A percentile compares a stretch with the other conserved stretches of the same genome.
phyloP scores from a whole-genome alignment of 1,140 invertebrate species.

The Formica exsecta region DNA sequence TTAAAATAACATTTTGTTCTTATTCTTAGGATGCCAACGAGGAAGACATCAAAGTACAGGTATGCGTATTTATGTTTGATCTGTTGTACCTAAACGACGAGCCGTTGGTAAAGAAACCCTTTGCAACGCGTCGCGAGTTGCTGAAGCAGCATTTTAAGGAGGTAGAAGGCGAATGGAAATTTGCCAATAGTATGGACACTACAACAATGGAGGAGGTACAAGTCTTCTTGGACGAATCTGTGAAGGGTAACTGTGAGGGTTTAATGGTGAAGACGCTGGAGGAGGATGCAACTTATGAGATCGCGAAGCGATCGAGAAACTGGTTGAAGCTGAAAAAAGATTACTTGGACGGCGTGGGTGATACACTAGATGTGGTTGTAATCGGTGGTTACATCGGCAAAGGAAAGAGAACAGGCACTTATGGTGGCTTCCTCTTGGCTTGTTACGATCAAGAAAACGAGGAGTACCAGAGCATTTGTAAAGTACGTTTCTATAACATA shows the following conservation, averaged over 20 bases:
- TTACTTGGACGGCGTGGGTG: slow-evolving; percentile 95
- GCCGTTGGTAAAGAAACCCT: slow-evolving; percentile 93
- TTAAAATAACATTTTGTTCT: slow-evolving; percentile 9
- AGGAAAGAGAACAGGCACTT: slow-evolving; percentile 97
- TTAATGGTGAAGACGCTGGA: slow-evolving; percentile 99
- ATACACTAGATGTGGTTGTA: slow-evolving; percentile 97
- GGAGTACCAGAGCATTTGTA: slow-evolving; percentile 97
- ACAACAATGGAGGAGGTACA: slow-evolving; percentile 96
- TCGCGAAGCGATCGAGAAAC: slow-evolving; percentile 98
- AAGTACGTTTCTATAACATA: slow-evolving; percentile 87
- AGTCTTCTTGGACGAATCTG: slow-evolving; percentile 97
- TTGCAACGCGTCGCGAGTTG: slow-evolving; percentile 92
- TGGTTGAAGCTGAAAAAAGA: slow-evolving; percentile 99
- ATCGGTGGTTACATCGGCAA: slow-evolving; percentile 98
- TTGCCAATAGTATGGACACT: slow-evolving; percentile 95
- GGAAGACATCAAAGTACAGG: slow-evolving; percentile 97
- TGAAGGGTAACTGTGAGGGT: slow-evolving; percentile 99
- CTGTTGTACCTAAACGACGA: slow-evolving; percentile 97
- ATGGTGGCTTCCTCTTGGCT: slow-evolving; percentile 98
- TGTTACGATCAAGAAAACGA: slow-evolving; percentile 98
- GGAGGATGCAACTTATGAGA: slow-evolving; percentile 98
- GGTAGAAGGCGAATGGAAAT: slow-evolving; percentile 94
- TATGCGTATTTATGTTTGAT: slow-evolving; percentile 99
- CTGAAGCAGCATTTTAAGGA: slow-evolving; percentile 92
- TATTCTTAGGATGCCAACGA: slow-evolving; percentile 92